Evolutionary conservation across 1,140 invertebrate species (phyloP), one percentile per base, ranked within the genome.

Genomic region (Magallana ariakensis): DNA sequence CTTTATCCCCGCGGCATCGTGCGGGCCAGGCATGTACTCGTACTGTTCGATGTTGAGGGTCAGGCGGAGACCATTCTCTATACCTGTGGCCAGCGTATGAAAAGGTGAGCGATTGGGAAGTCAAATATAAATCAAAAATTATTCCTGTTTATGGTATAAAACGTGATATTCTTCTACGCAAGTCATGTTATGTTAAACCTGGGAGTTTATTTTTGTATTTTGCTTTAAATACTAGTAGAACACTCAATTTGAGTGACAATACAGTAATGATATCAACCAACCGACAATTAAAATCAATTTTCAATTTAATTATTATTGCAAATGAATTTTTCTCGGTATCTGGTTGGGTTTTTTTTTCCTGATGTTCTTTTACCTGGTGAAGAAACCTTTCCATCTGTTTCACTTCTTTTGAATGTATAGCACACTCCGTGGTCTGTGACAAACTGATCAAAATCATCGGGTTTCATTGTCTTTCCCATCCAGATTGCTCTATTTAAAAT

Each of bases 31-130:
- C 91, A 93, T 92, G 87, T 94, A 94, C 85, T 94, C 93, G 80
- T 94, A 94, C 85, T 93, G 92, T 85, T 94, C 93, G 1, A 93
- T 89, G 62, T 94, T 94, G 55, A 94, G 54, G 4, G 88, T 91
- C 85, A 94, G 88, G 22, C 89, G 87, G 8, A 94, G 89, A n/a
- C 92, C 92, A 85, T 91, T 87, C 53, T 92, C 89, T 11, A 92
- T 85, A 15, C 93, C 93, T 93, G 80, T 85, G 4, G 81, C 33
- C 33, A 46, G 33, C 33, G 5, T 1, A 58, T 80, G 70, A 19
- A 19, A 80, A 80, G 16, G 26, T 13, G 5, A 7, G 22, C 9
- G 13, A 62, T 46, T 15, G 56, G 58, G 33, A 9, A 55, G 10
- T 19, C 7, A 33, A 33, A 33, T 46, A 46, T 46, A 46, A 46